Conservation (phyloP, 2,797 vertebrate genomes). For the Rhodeus uyekii region DNA sequence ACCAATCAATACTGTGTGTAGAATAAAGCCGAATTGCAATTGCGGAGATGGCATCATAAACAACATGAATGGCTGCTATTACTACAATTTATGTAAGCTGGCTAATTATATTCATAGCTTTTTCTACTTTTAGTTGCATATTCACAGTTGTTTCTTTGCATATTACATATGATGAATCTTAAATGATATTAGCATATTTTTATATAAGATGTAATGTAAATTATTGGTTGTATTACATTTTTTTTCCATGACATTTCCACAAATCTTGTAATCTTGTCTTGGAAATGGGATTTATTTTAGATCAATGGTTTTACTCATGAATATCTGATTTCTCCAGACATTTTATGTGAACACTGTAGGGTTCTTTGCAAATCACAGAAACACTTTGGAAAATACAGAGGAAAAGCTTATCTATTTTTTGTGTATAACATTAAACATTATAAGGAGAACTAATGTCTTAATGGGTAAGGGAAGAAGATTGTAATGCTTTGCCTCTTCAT, state of each 20-base stretch:
- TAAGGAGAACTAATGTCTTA: constrained; percentile 2
- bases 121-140: constrained; percentile 30
- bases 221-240: neutral
- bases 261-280: neutral
- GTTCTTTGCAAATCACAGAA: neutral
- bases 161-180: constrained; percentile 13
- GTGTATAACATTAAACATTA: constrained; percentile 12
- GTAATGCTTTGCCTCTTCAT: constrained; percentile 6
- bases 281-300: neutral
- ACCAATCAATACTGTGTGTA: constrained; percentile 50
- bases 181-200: neutral
- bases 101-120: constrained; percentile 41
- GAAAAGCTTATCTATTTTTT: neutral
- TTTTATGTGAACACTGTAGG: neutral
- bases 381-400: constrained; percentile 4
- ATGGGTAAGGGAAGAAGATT: constrained; percentile 18
- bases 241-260: neutral
- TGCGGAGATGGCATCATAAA: constrained; percentile 44
- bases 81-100: constrained; percentile 50
- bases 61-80: constrained; percentile 48
- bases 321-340: neutral
- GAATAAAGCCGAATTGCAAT: constrained; percentile 44
- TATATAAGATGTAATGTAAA: neutral
- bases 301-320: no score
- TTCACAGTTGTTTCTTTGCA: constrained; percentile 39